Percentiles rank a stretch among this genome's conserved stretches.
Conservation (phyloP, 1,140 invertebrate species). For the Drosophila bocki region DNA sequence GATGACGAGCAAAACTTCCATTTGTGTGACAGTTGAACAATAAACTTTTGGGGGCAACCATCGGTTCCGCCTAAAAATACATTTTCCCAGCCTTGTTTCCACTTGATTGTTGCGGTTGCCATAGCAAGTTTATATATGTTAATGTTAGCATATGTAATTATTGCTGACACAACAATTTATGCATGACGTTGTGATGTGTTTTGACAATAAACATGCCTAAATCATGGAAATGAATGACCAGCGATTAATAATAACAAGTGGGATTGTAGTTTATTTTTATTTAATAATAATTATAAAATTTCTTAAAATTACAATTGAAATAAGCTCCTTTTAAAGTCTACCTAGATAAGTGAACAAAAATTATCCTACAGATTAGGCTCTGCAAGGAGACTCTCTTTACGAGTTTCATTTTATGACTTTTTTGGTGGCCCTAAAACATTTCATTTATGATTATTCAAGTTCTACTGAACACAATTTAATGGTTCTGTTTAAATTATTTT, state of each 20-base stretch:
- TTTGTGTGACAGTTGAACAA: constrained; percentile 41
- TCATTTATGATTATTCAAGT: not conserved
- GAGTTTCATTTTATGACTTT: not conserved
- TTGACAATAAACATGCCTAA: not conserved
- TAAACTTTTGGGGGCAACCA: constrained; percentile 24
- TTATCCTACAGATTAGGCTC: not conserved
- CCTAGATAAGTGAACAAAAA: not conserved
- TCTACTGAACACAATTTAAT: not conserved
- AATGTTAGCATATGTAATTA: constrained; percentile 35
- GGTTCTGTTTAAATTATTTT: not conserved
- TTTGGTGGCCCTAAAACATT: not conserved
- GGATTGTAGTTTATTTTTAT: not conserved
- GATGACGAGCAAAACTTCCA: constrained; percentile 30
- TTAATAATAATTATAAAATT: not conserved
- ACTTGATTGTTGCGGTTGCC: constrained; percentile 36
- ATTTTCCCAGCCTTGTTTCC: constrained; percentile 24
- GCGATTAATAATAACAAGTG: not conserved
- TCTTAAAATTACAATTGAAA: not conserved
- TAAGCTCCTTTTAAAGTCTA: too few species aligned
- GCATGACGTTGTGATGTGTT: constrained; percentile 17
- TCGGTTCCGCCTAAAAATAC: constrained; percentile 39
- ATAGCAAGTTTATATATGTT: constrained; percentile 25
- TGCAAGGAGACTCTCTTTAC: not conserved
- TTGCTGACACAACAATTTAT: constrained; percentile 11
- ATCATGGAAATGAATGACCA: not conserved